Conservation (phyloP, 2,888 invertebrate species). For the Cheilosia grossa region DNA sequence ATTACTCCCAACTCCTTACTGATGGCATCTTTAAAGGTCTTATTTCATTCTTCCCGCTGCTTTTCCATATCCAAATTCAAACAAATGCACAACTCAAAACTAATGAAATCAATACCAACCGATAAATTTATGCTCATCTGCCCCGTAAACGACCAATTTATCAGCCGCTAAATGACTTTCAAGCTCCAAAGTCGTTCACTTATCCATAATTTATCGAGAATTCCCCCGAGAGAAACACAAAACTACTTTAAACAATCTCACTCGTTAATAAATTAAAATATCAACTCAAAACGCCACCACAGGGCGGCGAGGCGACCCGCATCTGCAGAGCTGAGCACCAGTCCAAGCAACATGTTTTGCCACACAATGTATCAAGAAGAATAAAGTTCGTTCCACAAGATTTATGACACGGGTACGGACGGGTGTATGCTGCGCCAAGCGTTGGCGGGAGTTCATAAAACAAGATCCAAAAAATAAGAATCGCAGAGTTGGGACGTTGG, state of each 20-base stretch:
- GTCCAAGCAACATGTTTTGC: constrained; percentile 53
- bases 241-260: constrained; percentile 15
- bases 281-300: constrained; percentile 11
- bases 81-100: background rate
- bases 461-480: constrained; percentile 14
- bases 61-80: background rate
- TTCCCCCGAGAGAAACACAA: constrained; percentile 8
- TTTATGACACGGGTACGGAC: constrained; percentile 19
- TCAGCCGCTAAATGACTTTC: constrained; percentile 24
- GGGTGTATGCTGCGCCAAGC: constrained; percentile 4
- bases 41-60: no score
- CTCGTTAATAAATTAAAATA: constrained; percentile 48
- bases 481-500: background rate
- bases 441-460: constrained; percentile 52
- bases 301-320: constrained; percentile 17
- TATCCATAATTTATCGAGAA: constrained; percentile 30
- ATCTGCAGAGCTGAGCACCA: background rate
- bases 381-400: constrained; percentile 47
- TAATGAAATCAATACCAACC: constrained; percentile 19
- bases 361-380: constrained; percentile 13
- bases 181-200: constrained; percentile 30
- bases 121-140: constrained; percentile 15
- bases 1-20: no score
- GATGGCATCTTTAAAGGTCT: no score
- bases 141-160: constrained; percentile 38